Base-by-base conservation (phyloP, 2,797 vertebrate genomes). In the Xerus rutilus region DNA sequence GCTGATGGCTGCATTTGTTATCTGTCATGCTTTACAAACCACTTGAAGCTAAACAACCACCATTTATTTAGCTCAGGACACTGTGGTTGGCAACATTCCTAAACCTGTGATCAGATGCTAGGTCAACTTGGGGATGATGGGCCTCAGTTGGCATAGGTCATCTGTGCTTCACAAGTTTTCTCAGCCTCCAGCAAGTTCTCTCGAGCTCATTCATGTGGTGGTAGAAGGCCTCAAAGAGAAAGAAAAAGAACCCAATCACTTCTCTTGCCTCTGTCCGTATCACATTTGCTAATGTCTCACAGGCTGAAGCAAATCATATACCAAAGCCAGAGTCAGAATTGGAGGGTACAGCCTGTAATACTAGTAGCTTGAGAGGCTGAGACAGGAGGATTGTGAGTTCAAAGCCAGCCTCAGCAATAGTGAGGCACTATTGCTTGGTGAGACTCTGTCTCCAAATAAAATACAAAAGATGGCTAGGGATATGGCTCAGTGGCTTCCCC, bases 211-310 rank as follows among this genome's bases (percentile, higher is more conserved):
- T 83, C 64, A 7, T 13, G 21, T 1, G 11, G 47, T 45, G 8
- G 54, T n/a, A 79, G 49, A 89, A 89, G 67, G 20, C 67, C 88
- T 93, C n/a, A 57, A 89, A 89, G 64, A 83, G 57, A 84, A 83
- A 89, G 25, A 86, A 35, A 77, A 91, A 76, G 45, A 74, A 64
- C 64, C 49, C 32, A 59, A n/a, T 70, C 21, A 47, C 45, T 59
- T 89, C 73, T 35, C 30, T 82, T 70, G 54, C 28, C 49, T 85
- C 12, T 30, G 1, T 72, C 20, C 77, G n/a, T 70, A 89, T 39
- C 62, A 7, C 35, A 12, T 72, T 87, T 35, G 43, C 54, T 52
- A 76, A 79, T 12, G 57, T 65, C 70, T 74, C 57, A 70, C 10
- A 18, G 20, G 30, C 59, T 64, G 47, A 62, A 35, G 64, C 7